These are phyloP conservation scores for Dicycla oo DNA, from an alignment of 2,888 invertebrate species.

Conservation along the genomic window DNA sequence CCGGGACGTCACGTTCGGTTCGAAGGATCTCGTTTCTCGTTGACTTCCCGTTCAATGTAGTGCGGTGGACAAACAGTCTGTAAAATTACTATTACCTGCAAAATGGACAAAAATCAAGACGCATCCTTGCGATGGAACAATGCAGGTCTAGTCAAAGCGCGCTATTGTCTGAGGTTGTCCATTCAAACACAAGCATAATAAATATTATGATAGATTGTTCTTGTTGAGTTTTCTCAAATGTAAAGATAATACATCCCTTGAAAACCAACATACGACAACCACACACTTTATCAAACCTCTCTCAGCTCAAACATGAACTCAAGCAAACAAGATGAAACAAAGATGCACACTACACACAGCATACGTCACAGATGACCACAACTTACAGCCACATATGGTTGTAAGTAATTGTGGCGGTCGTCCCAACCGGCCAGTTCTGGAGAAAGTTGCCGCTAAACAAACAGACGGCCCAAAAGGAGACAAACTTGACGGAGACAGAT, in stretches of 20 bases:
- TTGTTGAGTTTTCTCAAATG: background rate
- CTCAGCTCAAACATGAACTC: slow-evolving; percentile 1
- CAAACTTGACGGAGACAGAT: slow-evolving; percentile 55
- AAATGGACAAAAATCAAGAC: background rate
- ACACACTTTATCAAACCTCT: slow-evolving; percentile 2
- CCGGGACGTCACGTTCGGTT: too few relatives aligned
- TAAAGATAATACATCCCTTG: background rate
- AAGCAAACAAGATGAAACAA: slow-evolving; percentile 30
- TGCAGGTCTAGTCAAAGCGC: background rate
- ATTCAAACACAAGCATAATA: background rate
- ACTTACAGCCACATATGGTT: slow-evolving; percentile 20
- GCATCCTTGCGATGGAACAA: background rate
- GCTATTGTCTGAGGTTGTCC: background rate
- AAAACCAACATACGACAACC: background rate
- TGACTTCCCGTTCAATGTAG: too few relatives aligned
- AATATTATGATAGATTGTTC: background rate
- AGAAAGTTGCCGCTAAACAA: slow-evolving; percentile 65
- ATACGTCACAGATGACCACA: slow-evolving; percentile 32
- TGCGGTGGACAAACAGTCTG: too few relatives aligned
- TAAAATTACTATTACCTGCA: too few relatives aligned
- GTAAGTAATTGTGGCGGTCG: slow-evolving; percentile 23
- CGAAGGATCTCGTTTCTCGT: too few relatives aligned
- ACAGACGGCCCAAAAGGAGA: slow-evolving; percentile 60
- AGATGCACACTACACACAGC: slow-evolving; percentile 1
- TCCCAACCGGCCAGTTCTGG: slow-evolving; percentile 43